These are phyloP conservation scores for Limenitis arthemis DNA, from an alignment of 2,888 invertebrate genomes.

Conservation along the genomic window DNA sequence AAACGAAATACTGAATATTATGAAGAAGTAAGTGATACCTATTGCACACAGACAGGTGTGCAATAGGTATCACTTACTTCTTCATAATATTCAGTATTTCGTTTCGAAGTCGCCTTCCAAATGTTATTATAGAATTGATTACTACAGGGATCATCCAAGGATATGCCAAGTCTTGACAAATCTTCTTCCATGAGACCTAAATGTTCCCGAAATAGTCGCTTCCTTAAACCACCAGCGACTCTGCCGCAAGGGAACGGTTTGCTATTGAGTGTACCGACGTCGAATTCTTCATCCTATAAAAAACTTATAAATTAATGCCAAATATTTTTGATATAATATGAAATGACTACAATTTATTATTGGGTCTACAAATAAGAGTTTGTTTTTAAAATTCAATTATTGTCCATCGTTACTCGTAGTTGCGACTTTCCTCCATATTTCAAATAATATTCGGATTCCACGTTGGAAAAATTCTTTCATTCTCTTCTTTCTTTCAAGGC, in stretches of 20 bases:
- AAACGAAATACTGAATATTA: conserved; percentile 88
- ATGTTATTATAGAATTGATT: conserved; percentile 87
- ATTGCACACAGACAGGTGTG: not conserved
- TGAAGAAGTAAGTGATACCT: conserved; percentile 73
- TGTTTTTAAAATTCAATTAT: too few species aligned
- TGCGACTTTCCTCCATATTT: too few species aligned
- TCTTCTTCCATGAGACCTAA: conserved; percentile 76
- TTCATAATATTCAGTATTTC: conserved; percentile 92
- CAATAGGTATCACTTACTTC: conserved; percentile 53
- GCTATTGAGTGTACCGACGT: conserved; percentile 88
- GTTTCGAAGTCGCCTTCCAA: conserved; percentile 86
- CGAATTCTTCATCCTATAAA: conserved; percentile 82
- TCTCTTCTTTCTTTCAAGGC: too few species aligned
- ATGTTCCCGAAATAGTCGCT: conserved; percentile 92
- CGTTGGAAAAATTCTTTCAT: too few species aligned
- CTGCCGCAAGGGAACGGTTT: conserved; percentile 85
- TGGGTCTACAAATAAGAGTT: too few species aligned
- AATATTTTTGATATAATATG: too few species aligned
- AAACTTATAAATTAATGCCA: not conserved
- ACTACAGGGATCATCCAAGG: conserved; percentile 85
- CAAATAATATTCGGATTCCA: too few species aligned
- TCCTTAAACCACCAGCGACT: conserved; percentile 88
- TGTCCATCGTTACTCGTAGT: too few species aligned
- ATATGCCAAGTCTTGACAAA: conserved; percentile 62
- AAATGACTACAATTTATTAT: too few species aligned